Percentiles rank a stretch among this genome's conserved stretches.
Evolutionary conservation across 2,797 vertebrate genomes (phyloP).

Genomic region (Morus bassanus): DNA sequence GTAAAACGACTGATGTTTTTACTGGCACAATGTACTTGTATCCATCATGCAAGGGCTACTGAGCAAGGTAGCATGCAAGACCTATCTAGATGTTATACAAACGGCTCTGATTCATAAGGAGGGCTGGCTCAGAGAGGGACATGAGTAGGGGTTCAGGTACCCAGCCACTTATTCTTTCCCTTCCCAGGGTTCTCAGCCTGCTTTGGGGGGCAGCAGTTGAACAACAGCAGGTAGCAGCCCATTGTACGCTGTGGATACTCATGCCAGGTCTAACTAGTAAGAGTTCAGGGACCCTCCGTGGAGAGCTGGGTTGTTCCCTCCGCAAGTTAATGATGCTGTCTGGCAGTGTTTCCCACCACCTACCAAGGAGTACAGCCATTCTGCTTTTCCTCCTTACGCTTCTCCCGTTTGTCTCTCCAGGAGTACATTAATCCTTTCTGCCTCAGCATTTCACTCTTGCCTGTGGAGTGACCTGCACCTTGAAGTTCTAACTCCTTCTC

Average conservation of each 20-base stretch:
- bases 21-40: background rate
- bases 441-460: background rate
- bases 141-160: background rate
- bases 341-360: background rate
- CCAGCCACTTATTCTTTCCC: background rate
- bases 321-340: background rate
- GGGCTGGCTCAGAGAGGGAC: background rate
- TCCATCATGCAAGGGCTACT: background rate
- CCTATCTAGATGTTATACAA: background rate
- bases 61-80: background rate
- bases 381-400: background rate
- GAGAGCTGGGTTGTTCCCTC: background rate
- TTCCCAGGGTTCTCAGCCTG: background rate
- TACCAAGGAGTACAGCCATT: background rate
- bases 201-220: background rate
- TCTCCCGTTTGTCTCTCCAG: background rate
- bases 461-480: background rate
- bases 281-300: background rate
- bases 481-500: background rate
- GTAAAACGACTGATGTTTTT: conserved; percentile 1
- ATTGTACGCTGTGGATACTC: background rate
- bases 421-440: background rate
- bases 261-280: background rate
- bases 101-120: background rate
- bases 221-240: background rate